phyloP scores from a whole-genome alignment of 2,113 vertebrate genomes.

The Leptosomus discolor region DNA sequence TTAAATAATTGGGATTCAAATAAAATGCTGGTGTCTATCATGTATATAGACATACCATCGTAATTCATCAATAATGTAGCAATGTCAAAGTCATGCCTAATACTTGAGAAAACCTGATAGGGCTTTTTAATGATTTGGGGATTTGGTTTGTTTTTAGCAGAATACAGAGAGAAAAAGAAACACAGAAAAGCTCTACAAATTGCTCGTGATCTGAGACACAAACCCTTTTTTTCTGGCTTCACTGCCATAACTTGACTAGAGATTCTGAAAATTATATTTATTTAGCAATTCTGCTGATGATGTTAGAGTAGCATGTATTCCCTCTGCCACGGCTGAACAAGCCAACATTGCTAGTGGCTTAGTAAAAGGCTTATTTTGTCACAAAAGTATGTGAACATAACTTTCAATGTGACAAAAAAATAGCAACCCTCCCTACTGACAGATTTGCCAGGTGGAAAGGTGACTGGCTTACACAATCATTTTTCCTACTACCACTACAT shows the following conservation, averaged over 20 bases:
- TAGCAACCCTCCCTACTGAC: background rate
- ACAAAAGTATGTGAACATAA: background rate
- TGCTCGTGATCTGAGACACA: background rate
- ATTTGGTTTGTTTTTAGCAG: background rate
- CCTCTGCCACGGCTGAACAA: background rate
- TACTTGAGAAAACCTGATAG: background rate
- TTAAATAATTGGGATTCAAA: background rate
- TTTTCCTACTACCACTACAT: background rate
- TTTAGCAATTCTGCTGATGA: slow-evolving; percentile 1
- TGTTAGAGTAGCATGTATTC: background rate
- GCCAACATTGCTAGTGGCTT: background rate
- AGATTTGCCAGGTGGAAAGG: background rate
- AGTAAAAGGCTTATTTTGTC: slow-evolving; percentile 1
- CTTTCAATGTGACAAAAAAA: background rate
- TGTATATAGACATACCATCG: background rate
- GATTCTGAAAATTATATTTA: background rate
- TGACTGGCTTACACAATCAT: background rate
- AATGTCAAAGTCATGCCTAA: background rate
- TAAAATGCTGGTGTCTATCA: background rate
- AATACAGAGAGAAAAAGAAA: background rate
- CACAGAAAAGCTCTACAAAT: background rate
- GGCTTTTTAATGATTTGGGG: background rate
- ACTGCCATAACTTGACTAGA: background rate
- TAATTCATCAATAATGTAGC: background rate
- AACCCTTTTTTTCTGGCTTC: background rate